These are phyloP conservation scores for Origma solitaria DNA, from an alignment of 2,113 vertebrate species.

Conservation along the genomic window DNA sequence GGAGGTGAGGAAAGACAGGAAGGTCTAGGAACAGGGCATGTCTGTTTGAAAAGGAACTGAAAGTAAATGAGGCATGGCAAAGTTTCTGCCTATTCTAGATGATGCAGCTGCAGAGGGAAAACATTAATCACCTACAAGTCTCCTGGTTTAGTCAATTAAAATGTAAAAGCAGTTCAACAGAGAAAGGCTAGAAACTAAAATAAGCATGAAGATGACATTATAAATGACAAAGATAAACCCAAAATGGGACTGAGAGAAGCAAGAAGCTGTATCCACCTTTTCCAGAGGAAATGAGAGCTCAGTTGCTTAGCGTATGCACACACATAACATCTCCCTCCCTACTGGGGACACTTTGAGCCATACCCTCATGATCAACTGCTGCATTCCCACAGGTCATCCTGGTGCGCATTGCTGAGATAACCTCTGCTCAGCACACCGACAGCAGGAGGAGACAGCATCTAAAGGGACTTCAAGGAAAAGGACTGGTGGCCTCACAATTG, in stretches of 20 bases:
- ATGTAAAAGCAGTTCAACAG: not conserved
- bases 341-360: not conserved
- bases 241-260: not conserved
- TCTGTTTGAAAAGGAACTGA: slow-evolving; percentile 34
- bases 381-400: not conserved
- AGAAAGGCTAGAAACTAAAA: slow-evolving; percentile 10
- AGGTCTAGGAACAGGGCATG: not conserved
- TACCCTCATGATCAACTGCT: not conserved
- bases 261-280: not conserved
- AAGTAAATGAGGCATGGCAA: slow-evolving; percentile 7
- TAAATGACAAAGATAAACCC: not conserved
- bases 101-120: not conserved
- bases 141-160: slow-evolving; percentile 5
- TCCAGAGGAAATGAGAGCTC: not conserved
- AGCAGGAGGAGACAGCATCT: not conserved
- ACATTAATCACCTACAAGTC: slow-evolving; percentile 10
- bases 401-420: not conserved
- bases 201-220: not conserved
- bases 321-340: not conserved
- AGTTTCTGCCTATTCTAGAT: not conserved
- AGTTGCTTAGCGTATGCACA: not conserved
- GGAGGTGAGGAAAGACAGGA: slow-evolving; percentile 8
- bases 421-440: not conserved
- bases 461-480: not conserved
- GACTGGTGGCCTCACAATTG: not conserved